Percentiles rank a stretch among this genome's conserved stretches.
Conservation (phyloP, 1,140 invertebrate genomes). For the Antheraea pernyi region DNA sequence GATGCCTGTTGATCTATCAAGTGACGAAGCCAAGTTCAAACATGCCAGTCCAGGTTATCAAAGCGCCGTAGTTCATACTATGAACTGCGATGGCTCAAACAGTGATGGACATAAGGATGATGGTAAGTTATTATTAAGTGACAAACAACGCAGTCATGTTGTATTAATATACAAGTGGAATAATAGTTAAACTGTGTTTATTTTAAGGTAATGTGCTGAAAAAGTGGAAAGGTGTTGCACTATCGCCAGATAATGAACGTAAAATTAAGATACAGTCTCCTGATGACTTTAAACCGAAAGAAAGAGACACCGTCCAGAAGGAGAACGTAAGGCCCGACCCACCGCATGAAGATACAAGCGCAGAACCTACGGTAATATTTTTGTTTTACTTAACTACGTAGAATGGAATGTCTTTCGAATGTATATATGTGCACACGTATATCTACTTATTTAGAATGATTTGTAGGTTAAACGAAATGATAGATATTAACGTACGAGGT, state of each 20-base stretch:
- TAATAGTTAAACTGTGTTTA: neutral
- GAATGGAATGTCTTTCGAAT: too few species aligned
- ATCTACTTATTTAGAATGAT: too few species aligned
- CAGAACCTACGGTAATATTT: slow-evolving; percentile 67
- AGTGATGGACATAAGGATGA: slow-evolving; percentile 66
- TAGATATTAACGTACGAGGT: too few species aligned
- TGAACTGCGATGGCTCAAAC: slow-evolving; percentile 47
- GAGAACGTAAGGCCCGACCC: slow-evolving; percentile 65
- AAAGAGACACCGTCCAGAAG: slow-evolving; percentile 62
- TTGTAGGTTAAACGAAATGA: too few species aligned
- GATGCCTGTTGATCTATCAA: slow-evolving; percentile 72
- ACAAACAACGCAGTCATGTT: too few species aligned
- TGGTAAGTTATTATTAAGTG: slow-evolving; percentile 36
- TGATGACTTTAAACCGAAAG: slow-evolving; percentile 37
- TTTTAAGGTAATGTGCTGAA: slow-evolving; percentile 63
- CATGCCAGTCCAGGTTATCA: slow-evolving; percentile 87
- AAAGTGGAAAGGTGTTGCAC: slow-evolving; percentile 90
- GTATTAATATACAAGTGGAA: too few species aligned
- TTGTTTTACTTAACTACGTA: too few species aligned
- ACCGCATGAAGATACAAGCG: slow-evolving; percentile 41
- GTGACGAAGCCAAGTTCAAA: slow-evolving; percentile 80
- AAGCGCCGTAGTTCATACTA: slow-evolving; percentile 83
- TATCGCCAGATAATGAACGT: slow-evolving; percentile 83
- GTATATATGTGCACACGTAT: too few species aligned
- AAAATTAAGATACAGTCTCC: slow-evolving; percentile 49